These are phyloP conservation scores for Noctua comes DNA, from an alignment of 2,888 invertebrate genomes.

Conservation along the genomic window DNA sequence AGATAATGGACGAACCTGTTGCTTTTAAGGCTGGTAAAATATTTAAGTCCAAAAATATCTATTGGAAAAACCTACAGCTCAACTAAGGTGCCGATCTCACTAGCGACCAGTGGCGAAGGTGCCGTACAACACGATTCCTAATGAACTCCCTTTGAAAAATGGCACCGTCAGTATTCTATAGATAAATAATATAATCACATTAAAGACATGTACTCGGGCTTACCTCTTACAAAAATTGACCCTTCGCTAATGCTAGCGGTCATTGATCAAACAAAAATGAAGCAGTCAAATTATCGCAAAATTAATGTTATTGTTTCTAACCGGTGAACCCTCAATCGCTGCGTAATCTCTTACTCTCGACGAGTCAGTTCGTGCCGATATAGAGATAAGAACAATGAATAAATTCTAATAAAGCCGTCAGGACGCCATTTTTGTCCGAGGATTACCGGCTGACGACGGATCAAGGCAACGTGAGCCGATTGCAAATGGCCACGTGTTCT, in stretches of 20 bases:
- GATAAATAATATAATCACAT: too few species aligned
- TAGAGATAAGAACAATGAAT: constrained; percentile 11
- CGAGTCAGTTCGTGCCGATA: background rate
- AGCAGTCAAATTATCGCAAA: background rate
- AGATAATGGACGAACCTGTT: too few species aligned
- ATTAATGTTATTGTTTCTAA: background rate
- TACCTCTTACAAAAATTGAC: too few species aligned
- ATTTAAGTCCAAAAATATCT: background rate
- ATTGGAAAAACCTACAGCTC: background rate
- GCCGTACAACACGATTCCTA: too few species aligned
- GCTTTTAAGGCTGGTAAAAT: too few species aligned
- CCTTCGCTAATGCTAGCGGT: too few species aligned
- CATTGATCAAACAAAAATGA: background rate
- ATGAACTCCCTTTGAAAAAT: too few species aligned
- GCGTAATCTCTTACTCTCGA: background rate
- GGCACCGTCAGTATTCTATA: too few species aligned
- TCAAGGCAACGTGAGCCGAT: constrained; percentile 40
- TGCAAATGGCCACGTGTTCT: constrained; percentile 36
- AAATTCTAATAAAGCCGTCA: constrained; percentile 24
- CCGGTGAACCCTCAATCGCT: background rate
- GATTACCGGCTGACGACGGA: constrained; percentile 42
- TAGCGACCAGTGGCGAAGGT: background rate
- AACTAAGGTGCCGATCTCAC: background rate
- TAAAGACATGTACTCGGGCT: too few species aligned
- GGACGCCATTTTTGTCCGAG: constrained; percentile 34